Base-by-base conservation (phyloP, 1,140 invertebrate genomes). In the Eumaeus atala region DNA sequence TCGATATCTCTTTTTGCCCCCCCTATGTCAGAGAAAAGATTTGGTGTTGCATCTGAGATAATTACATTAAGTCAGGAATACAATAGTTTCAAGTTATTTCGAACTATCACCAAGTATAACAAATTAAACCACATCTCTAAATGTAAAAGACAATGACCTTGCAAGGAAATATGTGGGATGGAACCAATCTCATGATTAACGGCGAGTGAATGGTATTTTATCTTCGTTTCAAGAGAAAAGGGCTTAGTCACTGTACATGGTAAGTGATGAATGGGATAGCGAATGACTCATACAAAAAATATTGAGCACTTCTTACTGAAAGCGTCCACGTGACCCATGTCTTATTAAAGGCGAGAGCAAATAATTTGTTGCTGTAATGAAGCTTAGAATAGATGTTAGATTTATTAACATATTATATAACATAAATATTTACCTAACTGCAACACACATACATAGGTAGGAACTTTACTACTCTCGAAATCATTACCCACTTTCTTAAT, bases 151-250 rank as follows among this genome's bases (percentile, higher is more conserved):
- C 60, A 66, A 66, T 49, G 56, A 62, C 55, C 64, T 58, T 55
- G 59, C 63, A 54, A 67, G 61, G 51, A 64, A 61, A 64, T 64
- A 64, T 51, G 64, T 66, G 53, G 60, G 55, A 42, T 48, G 57
- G 54, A 54, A 47, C 55, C 53, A 42, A 66, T 58, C 52, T 42
- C 48, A 44, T 51, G 49, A 66, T 62, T 62, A 59, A 64, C 56
- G 54, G 40, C 12, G 21, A 50, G 54, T 51, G 47, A 64, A 54
- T 57, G 28, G 33, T 54, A 61, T 60, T 49, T 56, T 59, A 57
- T 60, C 62, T 63, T 61, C 59, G 62, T 62, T 47, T 58, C 55
- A 48, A 62, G 62, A 59, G 51, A 52, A 62, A 65, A 59, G 51
- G 50, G 54, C 49, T 62, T 52, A 58, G 48, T 61, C 62, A 59